Conservation (phyloP, 2,797 vertebrate genomes). For the Propithecus perrieri region DNA sequence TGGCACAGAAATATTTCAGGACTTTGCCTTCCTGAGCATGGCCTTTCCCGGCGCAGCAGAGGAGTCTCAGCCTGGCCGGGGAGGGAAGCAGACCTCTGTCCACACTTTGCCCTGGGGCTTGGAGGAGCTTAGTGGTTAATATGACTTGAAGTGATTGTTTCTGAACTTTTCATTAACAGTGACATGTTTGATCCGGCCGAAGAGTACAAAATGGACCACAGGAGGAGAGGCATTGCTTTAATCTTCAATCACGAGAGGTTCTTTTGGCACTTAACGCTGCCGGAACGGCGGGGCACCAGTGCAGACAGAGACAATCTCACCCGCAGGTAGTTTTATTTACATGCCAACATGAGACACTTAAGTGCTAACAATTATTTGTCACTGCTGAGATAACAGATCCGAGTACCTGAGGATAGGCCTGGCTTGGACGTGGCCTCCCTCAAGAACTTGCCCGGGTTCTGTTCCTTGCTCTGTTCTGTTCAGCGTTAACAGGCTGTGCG, state of each 20-base stretch:
- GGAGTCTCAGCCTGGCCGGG: background rate
- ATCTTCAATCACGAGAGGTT: constrained; percentile 97
- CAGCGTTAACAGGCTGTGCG: background rate
- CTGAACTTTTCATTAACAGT: constrained; percentile 67
- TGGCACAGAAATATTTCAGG: background rate
- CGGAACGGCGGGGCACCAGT: constrained; percentile 87
- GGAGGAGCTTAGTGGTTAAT: background rate
- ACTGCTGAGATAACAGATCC: background rate
- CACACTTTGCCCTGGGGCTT: background rate
- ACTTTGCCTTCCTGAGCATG: background rate
- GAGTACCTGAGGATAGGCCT: background rate
- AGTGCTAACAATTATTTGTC: background rate
- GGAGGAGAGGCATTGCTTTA: constrained; percentile 91
- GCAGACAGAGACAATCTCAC: constrained; percentile 89
- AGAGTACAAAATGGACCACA: constrained; percentile 93
- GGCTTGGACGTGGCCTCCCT: background rate
- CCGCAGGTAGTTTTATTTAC: constrained; percentile 84
- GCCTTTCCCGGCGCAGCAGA: too few species aligned
- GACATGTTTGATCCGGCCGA: constrained; percentile 87
- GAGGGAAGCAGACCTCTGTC: background rate
- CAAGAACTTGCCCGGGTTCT: background rate
- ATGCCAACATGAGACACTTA: background rate
- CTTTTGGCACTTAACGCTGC: constrained; percentile 88
- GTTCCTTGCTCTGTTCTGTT: background rate
- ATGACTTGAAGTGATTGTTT: background rate